Base-by-base conservation (phyloP, 2,113 vertebrate species). In the Elephantulus edwardii region DNA sequence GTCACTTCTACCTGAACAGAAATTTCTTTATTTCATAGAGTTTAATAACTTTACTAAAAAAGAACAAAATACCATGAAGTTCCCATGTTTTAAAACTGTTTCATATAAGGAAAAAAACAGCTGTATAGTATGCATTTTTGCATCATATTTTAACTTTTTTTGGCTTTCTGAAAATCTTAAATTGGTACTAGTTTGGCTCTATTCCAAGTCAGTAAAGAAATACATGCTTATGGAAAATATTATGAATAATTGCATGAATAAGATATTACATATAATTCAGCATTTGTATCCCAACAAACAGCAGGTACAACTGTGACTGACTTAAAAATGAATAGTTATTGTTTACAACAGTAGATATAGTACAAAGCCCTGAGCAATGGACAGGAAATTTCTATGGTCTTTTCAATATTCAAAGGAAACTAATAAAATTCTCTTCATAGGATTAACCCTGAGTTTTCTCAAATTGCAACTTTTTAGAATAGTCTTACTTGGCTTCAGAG, bases 341-440 rank as follows among this genome's bases (percentile, higher is more conserved):
- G 71, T 38, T 76, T 83, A 8, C 8, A 86, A 81, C 20, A 83
- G 76, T 46, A 4, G 30, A 64, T 78, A 60, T 86, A 77, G 56
- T 42, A 20, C 17, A 84, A 54, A 16, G 70, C 50, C 85, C 58
- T 76, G 44, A 5, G 52, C 14, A 4, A 28, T 54, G 9, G 86
- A 71, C 68, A 20, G 33, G 6, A 83, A 95, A 86, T 58, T 68
- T 33, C 40, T 8, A 66, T 88, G 50, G 14, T 86, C n/a, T 89
- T n/a, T 89, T 93, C 30, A 81, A 56, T 83, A 91, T 90, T 94
- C 40, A 80, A 89, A 72, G 90, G 3, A 77, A 33, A 90, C 62
- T 82, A 83, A 60, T 88, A 44, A 93, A 93, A 86, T 60, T 33
- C 91, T 64, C 82, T 38, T 76, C 44, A 40, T 75, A 56, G 79